Evolutionary conservation across 2,797 vertebrate genomes (phyloP).

Genomic region (Thaleichthys pacificus): DNA sequence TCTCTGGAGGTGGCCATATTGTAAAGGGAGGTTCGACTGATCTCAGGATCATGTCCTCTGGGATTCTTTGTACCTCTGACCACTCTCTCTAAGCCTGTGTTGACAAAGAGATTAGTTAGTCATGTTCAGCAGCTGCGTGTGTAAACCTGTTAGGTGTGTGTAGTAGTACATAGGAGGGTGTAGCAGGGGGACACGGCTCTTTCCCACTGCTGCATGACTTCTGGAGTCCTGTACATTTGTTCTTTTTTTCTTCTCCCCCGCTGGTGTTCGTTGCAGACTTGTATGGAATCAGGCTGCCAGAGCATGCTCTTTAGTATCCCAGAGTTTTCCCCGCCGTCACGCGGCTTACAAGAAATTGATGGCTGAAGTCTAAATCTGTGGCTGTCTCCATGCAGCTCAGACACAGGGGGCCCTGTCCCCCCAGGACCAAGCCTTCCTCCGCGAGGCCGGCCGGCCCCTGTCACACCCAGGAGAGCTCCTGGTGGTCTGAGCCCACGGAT

Average conservation of each 20-base stretch:
- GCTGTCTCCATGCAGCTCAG: slow-evolving; percentile 7
- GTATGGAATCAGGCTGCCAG: slow-evolving; percentile 12
- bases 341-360: slow-evolving; percentile 22
- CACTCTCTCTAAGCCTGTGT: slow-evolving; percentile 54
- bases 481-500: neutral
- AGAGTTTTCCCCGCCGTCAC: slow-evolving; percentile 8
- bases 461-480: neutral
- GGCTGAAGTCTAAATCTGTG: slow-evolving; percentile 8
- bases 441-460: neutral
- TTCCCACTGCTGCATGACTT: too few relatives aligned
- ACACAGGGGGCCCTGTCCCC: neutral
- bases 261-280: neutral
- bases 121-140: slow-evolving; percentile 40
- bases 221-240: too few relatives aligned
- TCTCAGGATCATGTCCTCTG: slow-evolving; percentile 52
- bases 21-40: slow-evolving; percentile 44
- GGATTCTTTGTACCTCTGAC: slow-evolving; percentile 48
- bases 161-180: too few relatives aligned
- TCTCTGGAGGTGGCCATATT: neutral
- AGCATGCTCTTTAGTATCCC: slow-evolving; percentile 5
- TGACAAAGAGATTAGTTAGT: slow-evolving; percentile 51
- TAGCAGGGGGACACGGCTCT: neutral
- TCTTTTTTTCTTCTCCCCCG: slow-evolving; percentile 3
- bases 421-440: neutral
- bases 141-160: slow-evolving; percentile 43